Base-by-base conservation (phyloP, 53 echinoderm and acorn worm species). In the Stichopus horrens region DNA sequence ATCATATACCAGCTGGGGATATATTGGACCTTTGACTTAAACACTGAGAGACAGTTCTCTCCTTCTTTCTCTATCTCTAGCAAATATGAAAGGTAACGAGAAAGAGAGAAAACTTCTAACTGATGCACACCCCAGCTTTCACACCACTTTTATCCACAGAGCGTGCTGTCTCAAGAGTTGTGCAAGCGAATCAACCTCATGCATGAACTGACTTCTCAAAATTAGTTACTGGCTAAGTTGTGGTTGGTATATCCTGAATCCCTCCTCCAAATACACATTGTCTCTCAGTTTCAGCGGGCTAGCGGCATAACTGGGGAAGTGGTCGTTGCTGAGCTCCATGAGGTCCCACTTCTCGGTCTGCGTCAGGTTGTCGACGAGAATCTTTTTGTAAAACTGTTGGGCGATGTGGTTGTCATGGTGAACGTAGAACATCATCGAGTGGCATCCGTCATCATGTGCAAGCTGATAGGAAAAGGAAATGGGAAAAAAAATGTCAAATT, bases 301-400 rank as follows among this genome's bases (percentile, higher is more conserved):
- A 14, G 56, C 22, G 23, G 83, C 83, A 21, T 57, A 58, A 22
- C 83, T 82, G 16, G 58, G 57, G 58, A 82, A 55, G 52, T 58
- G 22, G 16, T 82, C 83, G 58, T 82, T 21, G 57, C 83, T 82
- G 16, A 82, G 56, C 21, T 82, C 83, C 83, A 82, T 82, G 16
- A 82, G 57, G n/a, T 82, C 57, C 83, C 83, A 82, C n/a, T 82
- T 55, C 21, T 82, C 57, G 8, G 83, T 82, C 52, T 82, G 57
- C 9, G 83, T 82, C 10, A 82, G 54, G 18, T 82, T 82, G 2
- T 57, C 83, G 5, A 58, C 83, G 14, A 57, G 52, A 56, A 82
- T 55, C 58, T 58, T 82, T 21, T 82, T 82, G 58, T 82, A 82
- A 57, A 82, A 82, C 22, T 82, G 8, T 19, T 22, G 54, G 52